Conservation (phyloP, 2,113 vertebrate species). For the Ceyx melanurus region DNA sequence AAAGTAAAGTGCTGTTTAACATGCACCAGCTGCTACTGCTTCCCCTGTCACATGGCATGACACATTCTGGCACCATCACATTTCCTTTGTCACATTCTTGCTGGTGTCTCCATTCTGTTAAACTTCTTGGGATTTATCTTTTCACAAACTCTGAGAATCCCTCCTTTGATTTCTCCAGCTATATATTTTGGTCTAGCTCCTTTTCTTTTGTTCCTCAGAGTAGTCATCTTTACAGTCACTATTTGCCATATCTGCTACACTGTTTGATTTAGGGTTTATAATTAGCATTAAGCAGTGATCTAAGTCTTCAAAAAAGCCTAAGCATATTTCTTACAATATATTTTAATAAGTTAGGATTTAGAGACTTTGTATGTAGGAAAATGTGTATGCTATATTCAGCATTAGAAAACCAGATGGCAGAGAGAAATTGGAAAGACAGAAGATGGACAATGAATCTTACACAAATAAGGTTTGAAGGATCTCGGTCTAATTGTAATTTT, state of each 20-base stretch:
- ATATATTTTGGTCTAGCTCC: not conserved
- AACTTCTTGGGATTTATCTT: slow-evolving; percentile 3
- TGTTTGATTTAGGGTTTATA: not conserved
- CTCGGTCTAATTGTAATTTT: not conserved
- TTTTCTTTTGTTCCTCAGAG: not conserved
- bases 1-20: not conserved
- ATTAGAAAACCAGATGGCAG: slow-evolving; percentile 34
- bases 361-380: not conserved
- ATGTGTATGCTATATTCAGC: not conserved
- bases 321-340: not conserved
- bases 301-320: not conserved
- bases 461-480: not conserved
- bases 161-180: not conserved
- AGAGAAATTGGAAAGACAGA: slow-evolving; percentile 20
- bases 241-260: not conserved
- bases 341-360: not conserved
- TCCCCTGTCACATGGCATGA: not conserved
- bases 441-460: slow-evolving; percentile 30
- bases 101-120: not conserved
- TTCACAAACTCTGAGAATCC: not conserved
- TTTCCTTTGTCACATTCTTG: not conserved
- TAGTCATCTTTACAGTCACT: not conserved
- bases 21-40: slow-evolving; percentile 19
- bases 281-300: not conserved
- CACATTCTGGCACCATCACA: not conserved